Conservation (phyloP, 2,888 invertebrate species). For the Acrobasis suavella region DNA sequence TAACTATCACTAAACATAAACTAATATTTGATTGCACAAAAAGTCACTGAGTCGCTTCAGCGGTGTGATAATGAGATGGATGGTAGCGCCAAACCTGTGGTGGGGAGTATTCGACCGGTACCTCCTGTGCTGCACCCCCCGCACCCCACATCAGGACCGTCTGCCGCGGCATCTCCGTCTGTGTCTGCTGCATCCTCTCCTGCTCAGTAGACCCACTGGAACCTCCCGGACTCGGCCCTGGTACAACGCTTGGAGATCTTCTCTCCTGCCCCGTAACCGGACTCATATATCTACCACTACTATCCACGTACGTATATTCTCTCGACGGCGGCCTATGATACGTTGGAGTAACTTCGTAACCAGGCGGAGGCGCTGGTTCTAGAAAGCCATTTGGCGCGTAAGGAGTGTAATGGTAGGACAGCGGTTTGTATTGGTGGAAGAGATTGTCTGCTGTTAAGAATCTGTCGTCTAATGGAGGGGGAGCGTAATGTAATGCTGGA, state of each 20-base stretch:
- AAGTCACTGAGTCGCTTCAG: slow-evolving; percentile 76
- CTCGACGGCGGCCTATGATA: slow-evolving; percentile 84
- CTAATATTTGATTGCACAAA: slow-evolving; percentile 30
- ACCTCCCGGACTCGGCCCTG: slow-evolving; percentile 75
- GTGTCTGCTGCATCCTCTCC: slow-evolving; percentile 65
- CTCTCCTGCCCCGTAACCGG: slow-evolving; percentile 85
- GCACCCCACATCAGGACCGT: slow-evolving; percentile 97
- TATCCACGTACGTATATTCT: slow-evolving; percentile 83
- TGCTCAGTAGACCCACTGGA: slow-evolving; percentile 72
- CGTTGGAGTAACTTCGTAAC: slow-evolving; percentile 82
- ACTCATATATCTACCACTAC: slow-evolving; percentile 82
- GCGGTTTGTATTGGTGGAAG: slow-evolving; percentile 94
- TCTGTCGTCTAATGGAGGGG: slow-evolving; percentile 84
- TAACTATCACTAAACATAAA: slow-evolving; percentile 20
- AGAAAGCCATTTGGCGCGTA: slow-evolving; percentile 93
- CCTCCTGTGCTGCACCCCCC: slow-evolving; percentile 71
- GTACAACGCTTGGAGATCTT: slow-evolving; percentile 83
- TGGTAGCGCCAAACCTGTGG: slow-evolving; percentile 81
- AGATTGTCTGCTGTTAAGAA: slow-evolving; percentile 92
- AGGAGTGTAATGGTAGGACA: slow-evolving; percentile 90
- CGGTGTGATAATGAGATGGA: slow-evolving; percentile 77
- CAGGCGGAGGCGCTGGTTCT: slow-evolving; percentile 86
- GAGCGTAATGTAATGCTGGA: slow-evolving; percentile 87
- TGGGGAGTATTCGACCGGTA: slow-evolving; percentile 73
- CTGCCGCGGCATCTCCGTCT: slow-evolving; percentile 87